phyloP scores from a whole-genome alignment of 2,888 invertebrate species.

The Frankliniella intonsa region DNA sequence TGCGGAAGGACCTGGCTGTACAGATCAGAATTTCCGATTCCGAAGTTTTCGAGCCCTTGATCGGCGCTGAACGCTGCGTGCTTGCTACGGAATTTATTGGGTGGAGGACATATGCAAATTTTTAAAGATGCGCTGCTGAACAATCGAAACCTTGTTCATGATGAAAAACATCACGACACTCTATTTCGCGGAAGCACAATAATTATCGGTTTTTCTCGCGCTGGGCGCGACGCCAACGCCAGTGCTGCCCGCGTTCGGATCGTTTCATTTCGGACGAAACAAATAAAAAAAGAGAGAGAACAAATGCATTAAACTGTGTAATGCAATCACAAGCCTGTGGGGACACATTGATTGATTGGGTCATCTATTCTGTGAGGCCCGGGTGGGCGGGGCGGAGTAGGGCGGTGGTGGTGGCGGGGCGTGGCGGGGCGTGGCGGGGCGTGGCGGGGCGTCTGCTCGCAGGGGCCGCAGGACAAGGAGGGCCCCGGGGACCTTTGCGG shows the following conservation, averaged over 20 bases:
- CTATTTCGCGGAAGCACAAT: no score
- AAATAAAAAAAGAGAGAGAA: neutral
- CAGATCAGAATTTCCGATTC: no score
- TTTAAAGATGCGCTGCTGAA: no score
- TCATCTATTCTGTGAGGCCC: conserved; percentile 1
- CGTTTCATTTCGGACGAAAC: neutral
- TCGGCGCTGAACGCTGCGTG: no score
- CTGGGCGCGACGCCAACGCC: neutral
- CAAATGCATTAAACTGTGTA: conserved; percentile 23
- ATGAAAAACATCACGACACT: no score
- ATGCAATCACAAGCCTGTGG: conserved; percentile 26
- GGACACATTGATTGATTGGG: conserved; percentile 24
- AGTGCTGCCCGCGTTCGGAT: neutral
- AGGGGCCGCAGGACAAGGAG: neutral
- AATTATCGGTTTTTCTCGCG: no score
- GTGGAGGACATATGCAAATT: no score
- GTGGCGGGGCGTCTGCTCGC: neutral
- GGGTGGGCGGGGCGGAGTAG: neutral
- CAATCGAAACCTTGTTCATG: no score
- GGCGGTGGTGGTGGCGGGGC: neutral
- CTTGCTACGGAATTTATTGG: no score
- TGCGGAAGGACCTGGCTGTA: no score
- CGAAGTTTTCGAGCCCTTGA: no score
- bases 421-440: neutral
- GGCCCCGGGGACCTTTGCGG: neutral